Conservation (phyloP, 2,797 vertebrate species). For the Gymnoscopelus microlampas region DNA sequence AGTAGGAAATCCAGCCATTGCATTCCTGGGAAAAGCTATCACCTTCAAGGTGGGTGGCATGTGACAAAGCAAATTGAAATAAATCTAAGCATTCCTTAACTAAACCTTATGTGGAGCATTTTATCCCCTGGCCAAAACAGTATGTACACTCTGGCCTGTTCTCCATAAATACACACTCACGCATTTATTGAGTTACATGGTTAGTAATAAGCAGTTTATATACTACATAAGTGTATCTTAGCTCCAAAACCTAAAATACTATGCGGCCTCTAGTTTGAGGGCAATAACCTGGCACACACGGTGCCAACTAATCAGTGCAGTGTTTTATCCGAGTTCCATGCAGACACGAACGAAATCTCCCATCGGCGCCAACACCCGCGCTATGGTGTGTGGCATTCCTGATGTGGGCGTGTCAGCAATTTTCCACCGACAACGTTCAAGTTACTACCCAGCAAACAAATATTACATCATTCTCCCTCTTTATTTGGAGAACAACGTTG, state of each 20-base stretch:
- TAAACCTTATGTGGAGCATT: not conserved
- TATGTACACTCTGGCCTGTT: not conserved
- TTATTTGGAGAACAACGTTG: no score
- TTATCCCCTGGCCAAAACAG: not conserved
- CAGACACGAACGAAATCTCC: not conserved
- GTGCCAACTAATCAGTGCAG: no score
- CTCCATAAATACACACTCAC: slow-evolving; percentile 15
- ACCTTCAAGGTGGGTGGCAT: slow-evolving; percentile 21
- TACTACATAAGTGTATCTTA: not conserved
- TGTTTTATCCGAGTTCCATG: no score
- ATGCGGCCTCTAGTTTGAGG: no score
- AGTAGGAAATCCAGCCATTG: not conserved
- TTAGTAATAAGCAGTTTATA: slow-evolving; percentile 48
- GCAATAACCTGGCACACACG: no score
- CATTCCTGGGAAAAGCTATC: slow-evolving; percentile 30
- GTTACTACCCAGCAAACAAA: no score
- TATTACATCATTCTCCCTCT: not conserved
- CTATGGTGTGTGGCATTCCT: no score
- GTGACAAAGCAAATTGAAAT: no score
- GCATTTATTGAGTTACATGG: slow-evolving; percentile 22
- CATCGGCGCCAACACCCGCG: no score
- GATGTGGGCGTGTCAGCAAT: no score
- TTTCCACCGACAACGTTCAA: no score
- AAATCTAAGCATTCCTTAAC: not conserved
- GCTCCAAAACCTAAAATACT: no score